A percentile compares a stretch with the other conserved stretches of the same genome.
Evolutionary conservation across 2,797 vertebrate genomes (phyloP).

Genomic region (Cheirogaleus major): DNA sequence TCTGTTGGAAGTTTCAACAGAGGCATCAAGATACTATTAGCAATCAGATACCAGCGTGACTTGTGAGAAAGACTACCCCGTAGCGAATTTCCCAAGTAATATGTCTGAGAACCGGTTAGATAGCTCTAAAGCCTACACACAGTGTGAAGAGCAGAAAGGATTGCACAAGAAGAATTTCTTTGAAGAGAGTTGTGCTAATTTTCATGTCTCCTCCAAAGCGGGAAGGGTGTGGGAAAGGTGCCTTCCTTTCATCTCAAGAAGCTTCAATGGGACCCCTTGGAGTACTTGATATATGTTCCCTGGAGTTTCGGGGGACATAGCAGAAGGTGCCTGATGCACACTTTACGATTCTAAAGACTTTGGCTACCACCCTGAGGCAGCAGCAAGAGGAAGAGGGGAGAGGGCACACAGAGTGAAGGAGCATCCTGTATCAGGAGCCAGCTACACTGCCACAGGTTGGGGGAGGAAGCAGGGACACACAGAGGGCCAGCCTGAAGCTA

Average conservation of each 20-base stretch:
- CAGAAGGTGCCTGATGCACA: neutral
- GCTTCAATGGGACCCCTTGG: neutral
- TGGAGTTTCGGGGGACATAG: neutral
- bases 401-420: neutral
- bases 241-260: neutral
- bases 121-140: neutral
- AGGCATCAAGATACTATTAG: slow-evolving; percentile 42
- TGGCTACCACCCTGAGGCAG: neutral
- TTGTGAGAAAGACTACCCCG: slow-evolving; percentile 27
- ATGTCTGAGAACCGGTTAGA: slow-evolving; percentile 42
- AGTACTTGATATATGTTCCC: neutral
- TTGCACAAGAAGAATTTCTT: neutral
- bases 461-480: neutral
- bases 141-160: neutral
- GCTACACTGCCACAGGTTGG: neutral
- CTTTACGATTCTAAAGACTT: neutral
- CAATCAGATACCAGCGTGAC: neutral
- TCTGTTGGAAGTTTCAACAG: slow-evolving; percentile 12
- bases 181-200: slow-evolving; percentile 38
- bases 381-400: neutral
- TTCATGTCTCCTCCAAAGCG: neutral
- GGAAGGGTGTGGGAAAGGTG: neutral
- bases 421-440: neutral
- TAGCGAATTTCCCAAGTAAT: slow-evolving; percentile 24
- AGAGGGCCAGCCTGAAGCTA: neutral